phyloP scores from a whole-genome alignment of 2,113 vertebrate genomes.

The Petrocephalus microphthalmus region DNA sequence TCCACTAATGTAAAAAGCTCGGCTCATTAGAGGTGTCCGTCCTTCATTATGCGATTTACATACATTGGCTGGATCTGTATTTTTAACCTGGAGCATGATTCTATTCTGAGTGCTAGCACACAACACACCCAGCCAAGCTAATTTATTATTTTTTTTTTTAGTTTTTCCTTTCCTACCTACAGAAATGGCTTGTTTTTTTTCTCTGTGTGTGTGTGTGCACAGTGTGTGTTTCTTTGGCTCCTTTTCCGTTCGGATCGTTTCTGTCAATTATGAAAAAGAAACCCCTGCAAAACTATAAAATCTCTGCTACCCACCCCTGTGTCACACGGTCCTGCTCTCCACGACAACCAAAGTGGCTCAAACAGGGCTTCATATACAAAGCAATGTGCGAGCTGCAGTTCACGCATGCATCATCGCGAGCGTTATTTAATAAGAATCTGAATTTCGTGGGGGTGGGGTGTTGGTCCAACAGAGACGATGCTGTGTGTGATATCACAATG shows the following conservation, averaged over 20 bases:
- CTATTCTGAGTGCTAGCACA: background rate
- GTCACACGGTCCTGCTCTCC: background rate
- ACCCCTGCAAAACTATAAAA: background rate
- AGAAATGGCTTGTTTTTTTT: background rate
- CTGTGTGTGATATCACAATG: background rate
- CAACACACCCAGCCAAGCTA: background rate
- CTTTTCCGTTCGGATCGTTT: background rate
- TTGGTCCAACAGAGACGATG: background rate
- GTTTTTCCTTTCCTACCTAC: background rate
- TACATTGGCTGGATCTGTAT: background rate
- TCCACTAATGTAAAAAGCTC: background rate
- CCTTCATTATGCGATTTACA: background rate
- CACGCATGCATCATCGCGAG: background rate
- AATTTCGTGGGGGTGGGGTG: background rate
- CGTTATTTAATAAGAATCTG: background rate
- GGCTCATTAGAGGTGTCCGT: background rate
- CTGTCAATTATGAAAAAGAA: background rate
- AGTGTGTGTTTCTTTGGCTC: background rate
- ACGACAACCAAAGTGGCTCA: background rate
- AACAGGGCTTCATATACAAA: background rate
- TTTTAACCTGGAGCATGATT: background rate
- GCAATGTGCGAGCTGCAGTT: background rate
- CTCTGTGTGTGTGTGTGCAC: background rate
- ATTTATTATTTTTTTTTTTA: background rate
- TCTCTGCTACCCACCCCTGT: background rate